These are phyloP conservation scores for Forbesichthys agassizii DNA, from an alignment of 2,113 vertebrate genomes.

Conservation along the genomic window DNA sequence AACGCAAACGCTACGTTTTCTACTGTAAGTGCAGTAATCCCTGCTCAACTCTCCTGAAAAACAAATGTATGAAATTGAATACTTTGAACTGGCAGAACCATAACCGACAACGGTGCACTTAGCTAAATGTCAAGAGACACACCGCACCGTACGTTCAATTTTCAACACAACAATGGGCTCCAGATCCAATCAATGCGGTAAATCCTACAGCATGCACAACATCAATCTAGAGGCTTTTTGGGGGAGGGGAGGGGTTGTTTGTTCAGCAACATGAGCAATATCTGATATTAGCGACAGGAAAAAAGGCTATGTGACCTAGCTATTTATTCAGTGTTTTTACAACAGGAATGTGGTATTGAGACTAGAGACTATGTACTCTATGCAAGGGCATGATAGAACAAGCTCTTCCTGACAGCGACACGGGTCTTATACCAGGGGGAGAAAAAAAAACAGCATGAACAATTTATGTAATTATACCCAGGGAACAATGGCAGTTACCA, in stretches of 20 bases:
- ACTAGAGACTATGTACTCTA: conserved; percentile 1
- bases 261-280: conserved; percentile 13
- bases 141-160: conserved; percentile 1
- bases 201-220: conserved; percentile 31
- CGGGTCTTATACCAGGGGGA: conserved; percentile 10
- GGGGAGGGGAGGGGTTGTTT: not conserved
- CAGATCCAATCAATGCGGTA: conserved; percentile 27
- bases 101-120: conserved; percentile 22
- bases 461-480: conserved; percentile 45
- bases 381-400: conserved; percentile 29
- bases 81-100: conserved; percentile 16
- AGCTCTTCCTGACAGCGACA: conserved; percentile 12
- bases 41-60: too few relatives aligned
- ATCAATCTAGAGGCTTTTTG: conserved; percentile 9
- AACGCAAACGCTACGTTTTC: not conserved
- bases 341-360: conserved; percentile 4
- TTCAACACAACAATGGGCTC: conserved; percentile 31
- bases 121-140: conserved; percentile 48
- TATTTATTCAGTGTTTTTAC: not conserved
- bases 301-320: conserved; percentile 25
- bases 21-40: too few relatives aligned
- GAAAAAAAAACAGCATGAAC: conserved; percentile 6
- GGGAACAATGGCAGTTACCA: conserved; percentile 21
- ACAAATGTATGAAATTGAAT: conserved; percentile 10
- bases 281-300: conserved; percentile 20